A percentile compares a stretch with the other conserved stretches of the same genome.
phyloP scores from a whole-genome alignment of 35 echinoderm and acorn worm genomes.

The Heliocidaris erythrogramma region DNA sequence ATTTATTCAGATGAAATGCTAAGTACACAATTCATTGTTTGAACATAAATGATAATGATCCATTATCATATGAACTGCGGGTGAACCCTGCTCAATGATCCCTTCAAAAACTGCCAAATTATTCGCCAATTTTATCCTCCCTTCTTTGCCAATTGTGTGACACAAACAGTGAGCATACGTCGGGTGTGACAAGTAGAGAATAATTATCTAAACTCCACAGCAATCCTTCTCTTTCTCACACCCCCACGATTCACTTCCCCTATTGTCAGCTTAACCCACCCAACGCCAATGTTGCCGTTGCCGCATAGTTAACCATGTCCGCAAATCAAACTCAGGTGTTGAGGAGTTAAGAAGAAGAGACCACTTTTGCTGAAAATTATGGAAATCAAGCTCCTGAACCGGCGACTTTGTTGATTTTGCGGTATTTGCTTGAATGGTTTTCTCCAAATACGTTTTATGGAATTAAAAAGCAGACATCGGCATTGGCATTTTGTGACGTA shows the following conservation, averaged over 20 bases:
- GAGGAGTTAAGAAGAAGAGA: not conserved
- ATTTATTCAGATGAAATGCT: not conserved
- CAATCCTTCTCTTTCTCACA: not conserved
- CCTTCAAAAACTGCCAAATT: not conserved
- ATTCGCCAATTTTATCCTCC: not conserved
- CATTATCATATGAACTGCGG: not conserved
- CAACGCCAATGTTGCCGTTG: not conserved
- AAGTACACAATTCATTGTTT: conserved; percentile 5
- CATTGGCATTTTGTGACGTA: not conserved
- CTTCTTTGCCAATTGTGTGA: not conserved
- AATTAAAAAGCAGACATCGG: not conserved
- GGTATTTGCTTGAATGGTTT: not conserved
- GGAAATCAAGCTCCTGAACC: not conserved
- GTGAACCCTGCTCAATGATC: not conserved
- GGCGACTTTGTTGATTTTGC: conserved; percentile 2
- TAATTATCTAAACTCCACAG: not conserved
- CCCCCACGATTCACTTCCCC: not conserved
- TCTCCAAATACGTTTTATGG: not conserved
- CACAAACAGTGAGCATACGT: not conserved
- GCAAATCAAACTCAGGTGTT: not conserved
- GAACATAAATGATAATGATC: not conserved
- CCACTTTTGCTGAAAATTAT: not conserved
- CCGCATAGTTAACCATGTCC: not conserved
- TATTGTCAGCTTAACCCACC: not conserved
- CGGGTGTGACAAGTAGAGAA: not conserved